Percentiles rank a stretch among this genome's conserved stretches.
Conservation (phyloP, 1,140 invertebrate genomes). For the Xylocopa sonorina region DNA sequence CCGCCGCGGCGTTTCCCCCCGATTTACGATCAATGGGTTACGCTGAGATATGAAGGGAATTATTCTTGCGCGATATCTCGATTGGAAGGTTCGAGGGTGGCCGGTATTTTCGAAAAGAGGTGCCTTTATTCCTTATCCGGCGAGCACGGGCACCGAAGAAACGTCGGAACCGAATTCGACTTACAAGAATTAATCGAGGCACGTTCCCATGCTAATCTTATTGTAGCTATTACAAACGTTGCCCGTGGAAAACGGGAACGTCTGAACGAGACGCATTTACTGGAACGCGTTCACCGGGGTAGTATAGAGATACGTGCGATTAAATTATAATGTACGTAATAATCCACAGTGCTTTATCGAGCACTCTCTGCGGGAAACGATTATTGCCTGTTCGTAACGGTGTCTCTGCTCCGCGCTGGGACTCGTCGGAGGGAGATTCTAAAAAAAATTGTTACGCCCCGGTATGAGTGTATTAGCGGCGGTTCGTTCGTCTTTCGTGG, state of each 20-base stretch:
- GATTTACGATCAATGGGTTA: conserved; percentile 41
- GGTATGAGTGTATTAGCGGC: background rate
- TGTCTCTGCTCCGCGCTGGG: background rate
- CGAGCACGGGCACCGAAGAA: too few relatives aligned
- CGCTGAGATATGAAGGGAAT: conserved; percentile 33
- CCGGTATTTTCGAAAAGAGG: conserved; percentile 1
- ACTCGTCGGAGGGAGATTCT: background rate
- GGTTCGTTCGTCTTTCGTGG: background rate
- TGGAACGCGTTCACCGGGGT: background rate
- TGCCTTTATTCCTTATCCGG: background rate
- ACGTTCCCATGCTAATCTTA: background rate
- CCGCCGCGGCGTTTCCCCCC: conserved; percentile 1
- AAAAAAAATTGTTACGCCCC: background rate
- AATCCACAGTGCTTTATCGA: conserved; percentile 3
- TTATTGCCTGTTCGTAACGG: background rate
- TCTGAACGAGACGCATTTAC: background rate
- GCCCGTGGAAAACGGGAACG: background rate
- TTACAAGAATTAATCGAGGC: background rate
- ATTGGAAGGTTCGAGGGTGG: conserved; percentile 5
- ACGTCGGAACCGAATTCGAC: background rate
- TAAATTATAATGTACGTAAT: background rate
- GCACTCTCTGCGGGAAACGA: background rate
- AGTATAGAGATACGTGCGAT: background rate
- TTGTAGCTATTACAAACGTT: background rate
- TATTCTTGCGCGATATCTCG: conserved; percentile 37